Conservation (phyloP, 2,113 vertebrate genomes). For the Coreoperca whiteheadi region DNA sequence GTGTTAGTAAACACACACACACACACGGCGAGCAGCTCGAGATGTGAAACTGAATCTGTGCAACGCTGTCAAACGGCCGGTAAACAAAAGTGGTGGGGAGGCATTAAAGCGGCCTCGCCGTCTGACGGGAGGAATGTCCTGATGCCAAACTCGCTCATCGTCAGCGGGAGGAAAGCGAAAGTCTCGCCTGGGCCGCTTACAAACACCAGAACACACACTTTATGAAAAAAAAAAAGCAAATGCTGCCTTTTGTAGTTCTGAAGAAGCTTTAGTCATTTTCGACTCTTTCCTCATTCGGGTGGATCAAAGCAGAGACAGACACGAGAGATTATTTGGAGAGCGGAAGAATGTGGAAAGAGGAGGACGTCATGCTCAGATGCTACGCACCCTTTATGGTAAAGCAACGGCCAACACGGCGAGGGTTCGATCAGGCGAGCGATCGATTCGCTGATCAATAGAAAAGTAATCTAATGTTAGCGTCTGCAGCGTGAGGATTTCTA, state of each 20-base stretch:
- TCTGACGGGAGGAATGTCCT: conserved; percentile 34
- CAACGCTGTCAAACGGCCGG: conserved; percentile 13
- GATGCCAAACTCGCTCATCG: conserved; percentile 24
- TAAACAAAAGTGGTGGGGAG: conserved; percentile 39
- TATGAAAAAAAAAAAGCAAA: background rate
- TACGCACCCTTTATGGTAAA: background rate
- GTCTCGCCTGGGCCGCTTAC: background rate
- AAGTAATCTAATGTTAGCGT: no score
- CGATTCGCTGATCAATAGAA: background rate
- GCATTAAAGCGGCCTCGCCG: conserved; percentile 8
- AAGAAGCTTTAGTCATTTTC: background rate
- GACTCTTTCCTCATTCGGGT: background rate
- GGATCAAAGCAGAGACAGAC: conserved; percentile 44
- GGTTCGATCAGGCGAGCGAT: background rate
- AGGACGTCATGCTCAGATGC: background rate
- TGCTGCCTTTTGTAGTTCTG: background rate
- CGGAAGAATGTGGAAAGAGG: background rate
- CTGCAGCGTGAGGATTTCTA: no score
- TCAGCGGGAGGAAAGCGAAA: conserved; percentile 4
- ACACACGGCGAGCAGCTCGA: background rate
- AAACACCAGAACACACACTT: background rate
- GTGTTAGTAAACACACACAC: conserved; percentile 37
- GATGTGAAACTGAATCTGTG: conserved; percentile 15
- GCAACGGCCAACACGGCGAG: background rate
- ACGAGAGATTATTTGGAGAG: background rate